phyloP scores from a whole-genome alignment of 2,888 invertebrate genomes.

The Temnothorax unifasciatus region DNA sequence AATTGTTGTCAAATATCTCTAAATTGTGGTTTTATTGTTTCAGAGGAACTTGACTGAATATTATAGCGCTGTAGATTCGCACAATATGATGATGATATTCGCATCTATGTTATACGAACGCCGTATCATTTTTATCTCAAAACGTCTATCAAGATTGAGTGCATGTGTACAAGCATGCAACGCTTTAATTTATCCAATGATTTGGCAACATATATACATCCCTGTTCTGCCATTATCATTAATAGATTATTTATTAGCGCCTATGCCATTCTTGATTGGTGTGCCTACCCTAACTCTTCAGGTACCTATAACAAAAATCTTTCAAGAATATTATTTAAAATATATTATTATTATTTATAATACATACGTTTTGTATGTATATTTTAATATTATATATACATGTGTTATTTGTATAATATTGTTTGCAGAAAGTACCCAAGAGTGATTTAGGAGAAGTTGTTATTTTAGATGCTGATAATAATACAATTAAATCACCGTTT shows the following conservation, averaged over 20 bases:
- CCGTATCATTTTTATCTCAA: conserved; percentile 96
- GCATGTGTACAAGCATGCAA: conserved; percentile 98
- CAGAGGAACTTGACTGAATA: conserved; percentile 98
- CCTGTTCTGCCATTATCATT: conserved; percentile 96
- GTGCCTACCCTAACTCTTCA: conserved; percentile 95
- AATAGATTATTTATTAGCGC: conserved; percentile 96
- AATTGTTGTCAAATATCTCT: not conserved
- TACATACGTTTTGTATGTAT: not conserved
- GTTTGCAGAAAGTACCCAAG: conserved; percentile 90
- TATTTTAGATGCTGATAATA: conserved; percentile 96
- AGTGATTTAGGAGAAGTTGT: conserved; percentile 98
- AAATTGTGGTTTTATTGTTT: conserved; percentile 76
- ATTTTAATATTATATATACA: conserved; percentile 12
- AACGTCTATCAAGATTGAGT: conserved; percentile 95
- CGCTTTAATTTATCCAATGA: conserved; percentile 98
- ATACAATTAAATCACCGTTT: conserved; percentile 94
- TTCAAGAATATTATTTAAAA: not conserved
- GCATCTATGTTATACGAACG: conserved; percentile 98
- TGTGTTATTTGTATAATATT: not conserved
- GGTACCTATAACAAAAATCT: conserved; percentile 86
- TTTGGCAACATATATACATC: conserved; percentile 99
- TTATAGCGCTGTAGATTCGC: conserved; percentile 98
- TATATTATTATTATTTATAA: not conserved
- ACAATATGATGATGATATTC: conserved; percentile 98
- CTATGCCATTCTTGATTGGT: conserved; percentile 99